Conservation (phyloP, 1,140 invertebrate species). For the Monomorium pharaonis region DNA sequence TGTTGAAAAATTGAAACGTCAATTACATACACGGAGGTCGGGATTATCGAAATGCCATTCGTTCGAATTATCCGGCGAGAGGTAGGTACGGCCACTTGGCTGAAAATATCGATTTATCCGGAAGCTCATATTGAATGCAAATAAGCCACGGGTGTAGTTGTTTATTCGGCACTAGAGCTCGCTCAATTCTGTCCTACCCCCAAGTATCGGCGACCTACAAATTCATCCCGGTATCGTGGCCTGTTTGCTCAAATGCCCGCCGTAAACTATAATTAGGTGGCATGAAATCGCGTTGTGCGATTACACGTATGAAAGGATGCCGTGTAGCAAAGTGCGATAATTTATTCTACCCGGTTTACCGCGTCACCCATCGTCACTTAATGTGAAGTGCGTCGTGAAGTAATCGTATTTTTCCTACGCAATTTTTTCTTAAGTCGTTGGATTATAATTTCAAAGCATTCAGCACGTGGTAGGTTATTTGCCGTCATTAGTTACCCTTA, state of each 20-base stretch:
- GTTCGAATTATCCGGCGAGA: constrained; percentile 63
- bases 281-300: constrained; percentile 35
- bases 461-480: neutral
- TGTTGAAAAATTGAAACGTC: constrained; percentile 60
- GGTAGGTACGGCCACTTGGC: constrained; percentile 51
- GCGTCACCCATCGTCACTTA: neutral
- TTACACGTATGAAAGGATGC: constrained; percentile 24
- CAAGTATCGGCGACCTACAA: constrained; percentile 56
- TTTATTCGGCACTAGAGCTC: constrained; percentile 70
- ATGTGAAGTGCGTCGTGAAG: neutral
- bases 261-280: constrained; percentile 37
- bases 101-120: constrained; percentile 68
- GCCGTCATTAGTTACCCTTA: too few relatives aligned
- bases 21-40: constrained; percentile 49
- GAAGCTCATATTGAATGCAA: constrained; percentile 70
- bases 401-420: neutral
- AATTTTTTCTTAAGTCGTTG: neutral
- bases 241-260: constrained; percentile 47
- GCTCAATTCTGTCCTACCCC: constrained; percentile 52
- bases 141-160: constrained; percentile 66
- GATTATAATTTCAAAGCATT: neutral
- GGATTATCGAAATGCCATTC: constrained; percentile 65
- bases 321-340: constrained; percentile 3
- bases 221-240: constrained; percentile 56
- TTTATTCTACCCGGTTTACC: neutral